phyloP scores from a whole-genome alignment of 2,797 vertebrate species.

The Saguinus oedipus region DNA sequence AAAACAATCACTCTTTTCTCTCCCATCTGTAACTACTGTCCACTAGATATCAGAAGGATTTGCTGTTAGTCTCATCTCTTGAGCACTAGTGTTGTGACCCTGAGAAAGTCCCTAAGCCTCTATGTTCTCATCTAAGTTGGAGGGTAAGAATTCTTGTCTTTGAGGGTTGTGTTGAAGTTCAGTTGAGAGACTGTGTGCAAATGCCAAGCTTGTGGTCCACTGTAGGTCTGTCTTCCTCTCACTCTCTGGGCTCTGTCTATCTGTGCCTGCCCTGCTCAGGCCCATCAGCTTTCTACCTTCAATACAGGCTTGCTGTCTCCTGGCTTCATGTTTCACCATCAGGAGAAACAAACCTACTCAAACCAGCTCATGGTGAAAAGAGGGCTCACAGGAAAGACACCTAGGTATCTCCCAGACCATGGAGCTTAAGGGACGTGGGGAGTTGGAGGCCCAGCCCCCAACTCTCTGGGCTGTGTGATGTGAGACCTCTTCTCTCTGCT shows the following conservation, averaged over 20 bases:
- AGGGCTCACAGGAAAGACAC: not conserved
- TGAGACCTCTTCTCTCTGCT: not conserved
- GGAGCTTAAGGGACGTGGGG: fast-evolving
- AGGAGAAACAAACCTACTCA: not conserved
- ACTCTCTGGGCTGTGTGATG: not conserved
- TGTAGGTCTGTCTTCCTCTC: not conserved
- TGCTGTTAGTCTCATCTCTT: not conserved
- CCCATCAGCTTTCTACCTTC: not conserved
- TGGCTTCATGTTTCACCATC: not conserved
- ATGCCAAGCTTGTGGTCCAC: fast-evolving
- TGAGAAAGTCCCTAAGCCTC: not conserved
- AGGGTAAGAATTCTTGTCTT: not conserved
- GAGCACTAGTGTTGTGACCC: not conserved
- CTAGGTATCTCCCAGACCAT: no score
- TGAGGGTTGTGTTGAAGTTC: not conserved
- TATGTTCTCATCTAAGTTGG: not conserved
- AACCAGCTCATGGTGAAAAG: not conserved
- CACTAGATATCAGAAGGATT: not conserved
- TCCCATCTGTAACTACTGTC: not conserved
- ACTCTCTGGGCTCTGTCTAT: not conserved
- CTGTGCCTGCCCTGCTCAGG: not conserved
- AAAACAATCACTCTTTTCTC: not conserved
- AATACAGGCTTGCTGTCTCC: no score
- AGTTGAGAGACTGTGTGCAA: not conserved
- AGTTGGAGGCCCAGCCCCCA: not conserved